Evolutionary conservation across 2,797 vertebrate species (phyloP).

Genomic region (Enteromius viviparus): DNA sequence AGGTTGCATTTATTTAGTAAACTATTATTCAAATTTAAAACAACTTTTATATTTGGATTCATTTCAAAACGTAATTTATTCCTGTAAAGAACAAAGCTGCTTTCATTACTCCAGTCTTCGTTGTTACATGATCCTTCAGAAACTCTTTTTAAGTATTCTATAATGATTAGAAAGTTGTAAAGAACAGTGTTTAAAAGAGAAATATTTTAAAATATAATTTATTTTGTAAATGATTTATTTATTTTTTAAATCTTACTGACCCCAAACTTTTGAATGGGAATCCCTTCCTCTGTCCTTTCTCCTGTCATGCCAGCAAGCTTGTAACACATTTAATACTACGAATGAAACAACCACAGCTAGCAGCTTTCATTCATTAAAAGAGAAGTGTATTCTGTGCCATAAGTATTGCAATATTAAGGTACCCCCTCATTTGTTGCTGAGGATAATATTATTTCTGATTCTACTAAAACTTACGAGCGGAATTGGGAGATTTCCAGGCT

Average conservation of each 20-base stretch:
- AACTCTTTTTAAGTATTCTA: not conserved
- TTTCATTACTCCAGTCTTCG: not conserved
- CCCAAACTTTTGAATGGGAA: not conserved
- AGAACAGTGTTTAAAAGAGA: not conserved
- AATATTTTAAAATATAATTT: not conserved
- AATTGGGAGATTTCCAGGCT: slow-evolving; percentile 7
- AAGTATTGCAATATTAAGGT: slow-evolving; percentile 54
- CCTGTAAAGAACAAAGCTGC: not conserved
- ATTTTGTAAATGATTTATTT: not conserved
- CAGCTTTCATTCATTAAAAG: slow-evolving; percentile 36
- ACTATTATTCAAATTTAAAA: not conserved
- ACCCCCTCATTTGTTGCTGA: not conserved
- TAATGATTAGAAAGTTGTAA: not conserved
- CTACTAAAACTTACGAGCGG: not conserved
- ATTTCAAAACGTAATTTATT: not conserved
- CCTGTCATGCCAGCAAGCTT: slow-evolving; percentile 29
- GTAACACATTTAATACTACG: slow-evolving; percentile 26
- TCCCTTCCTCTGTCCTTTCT: slow-evolving; percentile 1
- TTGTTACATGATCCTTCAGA: not conserved
- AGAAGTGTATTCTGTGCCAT: not conserved
- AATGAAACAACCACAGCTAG: slow-evolving; percentile 5
- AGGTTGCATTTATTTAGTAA: not conserved
- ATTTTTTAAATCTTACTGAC: not conserved
- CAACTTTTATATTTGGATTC: not conserved
- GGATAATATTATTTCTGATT: slow-evolving; percentile 18